Conservation (phyloP, 2,888 invertebrate genomes). For the Helicoverpa assulta region DNA sequence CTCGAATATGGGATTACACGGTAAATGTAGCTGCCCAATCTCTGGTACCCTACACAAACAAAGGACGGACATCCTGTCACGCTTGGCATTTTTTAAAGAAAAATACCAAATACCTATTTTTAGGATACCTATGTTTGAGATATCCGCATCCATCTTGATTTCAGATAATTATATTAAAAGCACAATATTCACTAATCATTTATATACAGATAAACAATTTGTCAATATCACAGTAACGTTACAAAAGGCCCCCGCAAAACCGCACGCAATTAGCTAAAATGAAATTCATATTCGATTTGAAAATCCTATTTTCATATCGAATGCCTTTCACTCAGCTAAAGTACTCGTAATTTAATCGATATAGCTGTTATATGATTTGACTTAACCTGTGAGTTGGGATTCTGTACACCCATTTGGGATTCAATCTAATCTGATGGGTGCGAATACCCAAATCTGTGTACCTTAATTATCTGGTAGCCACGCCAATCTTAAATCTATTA, state of each 20-base stretch:
- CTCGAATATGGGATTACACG: conserved; percentile 38
- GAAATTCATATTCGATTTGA: background rate
- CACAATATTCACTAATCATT: no score
- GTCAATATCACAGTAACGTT: no score
- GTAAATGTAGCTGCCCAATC: conserved; percentile 42
- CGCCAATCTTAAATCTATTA: conserved; percentile 47
- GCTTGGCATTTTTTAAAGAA: conserved; percentile 52
- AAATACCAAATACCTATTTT: conserved; percentile 26
- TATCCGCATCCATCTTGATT: background rate
- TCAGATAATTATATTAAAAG: no score
- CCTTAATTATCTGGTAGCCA: conserved; percentile 55
- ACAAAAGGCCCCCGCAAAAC: no score
- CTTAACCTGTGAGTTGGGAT: conserved; percentile 15
- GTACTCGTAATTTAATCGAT: conserved; percentile 37
- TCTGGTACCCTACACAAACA: conserved; percentile 48
- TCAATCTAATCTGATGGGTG: conserved; percentile 57
- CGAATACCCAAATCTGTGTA: conserved; percentile 50
- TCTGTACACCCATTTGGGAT: conserved; percentile 55
- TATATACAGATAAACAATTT: background rate
- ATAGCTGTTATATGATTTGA: conserved; percentile 37
- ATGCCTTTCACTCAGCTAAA: conserved; percentile 10
- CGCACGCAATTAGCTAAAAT: no score
- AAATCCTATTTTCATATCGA: background rate
- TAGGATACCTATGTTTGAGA: no score
- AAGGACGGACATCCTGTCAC: conserved; percentile 41